phyloP scores from a whole-genome alignment of 2,797 vertebrate genomes.

The Siniperca scherzeri region DNA sequence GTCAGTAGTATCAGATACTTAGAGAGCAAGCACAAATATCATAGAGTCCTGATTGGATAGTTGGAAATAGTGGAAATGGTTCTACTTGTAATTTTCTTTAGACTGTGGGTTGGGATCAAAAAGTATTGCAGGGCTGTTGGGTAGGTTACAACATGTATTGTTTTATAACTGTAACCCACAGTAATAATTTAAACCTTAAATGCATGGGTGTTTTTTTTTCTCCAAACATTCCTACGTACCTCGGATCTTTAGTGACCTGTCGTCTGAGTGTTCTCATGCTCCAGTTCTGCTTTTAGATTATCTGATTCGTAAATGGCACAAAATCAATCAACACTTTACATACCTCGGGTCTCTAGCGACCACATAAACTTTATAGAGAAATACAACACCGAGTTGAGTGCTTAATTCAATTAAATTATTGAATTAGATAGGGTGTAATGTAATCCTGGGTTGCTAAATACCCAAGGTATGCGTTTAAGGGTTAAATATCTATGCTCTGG shows the following conservation, averaged over 20 bases:
- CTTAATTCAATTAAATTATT: neutral
- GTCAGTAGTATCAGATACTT: neutral
- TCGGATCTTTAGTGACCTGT: neutral
- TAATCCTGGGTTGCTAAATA: neutral
- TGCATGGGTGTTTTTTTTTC: neutral
- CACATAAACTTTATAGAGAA: neutral
- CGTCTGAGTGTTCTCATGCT: too few species aligned
- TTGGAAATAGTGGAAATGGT: slow-evolving; percentile 16
- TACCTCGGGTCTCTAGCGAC: neutral
- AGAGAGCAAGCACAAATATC: neutral
- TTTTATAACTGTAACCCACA: neutral
- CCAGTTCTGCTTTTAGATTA: neutral
- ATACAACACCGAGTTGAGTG: neutral
- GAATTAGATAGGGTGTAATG: neutral
- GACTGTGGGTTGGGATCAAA: slow-evolving; percentile 5
- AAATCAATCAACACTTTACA: too few species aligned
- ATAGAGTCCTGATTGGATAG: slow-evolving; percentile 17
- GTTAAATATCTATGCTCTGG: neutral
- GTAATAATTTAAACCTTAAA: neutral
- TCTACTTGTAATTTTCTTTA: slow-evolving; percentile 18
- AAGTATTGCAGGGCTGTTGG: slow-evolving; percentile 10
- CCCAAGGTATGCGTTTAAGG: too few species aligned
- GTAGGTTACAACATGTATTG: neutral
- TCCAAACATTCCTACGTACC: neutral
- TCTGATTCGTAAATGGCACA: neutral